Evolutionary conservation across 2,797 vertebrate genomes (phyloP), one percentile per base, ranked within the genome.

Genomic region (Ctenopoma multispine): DNA sequence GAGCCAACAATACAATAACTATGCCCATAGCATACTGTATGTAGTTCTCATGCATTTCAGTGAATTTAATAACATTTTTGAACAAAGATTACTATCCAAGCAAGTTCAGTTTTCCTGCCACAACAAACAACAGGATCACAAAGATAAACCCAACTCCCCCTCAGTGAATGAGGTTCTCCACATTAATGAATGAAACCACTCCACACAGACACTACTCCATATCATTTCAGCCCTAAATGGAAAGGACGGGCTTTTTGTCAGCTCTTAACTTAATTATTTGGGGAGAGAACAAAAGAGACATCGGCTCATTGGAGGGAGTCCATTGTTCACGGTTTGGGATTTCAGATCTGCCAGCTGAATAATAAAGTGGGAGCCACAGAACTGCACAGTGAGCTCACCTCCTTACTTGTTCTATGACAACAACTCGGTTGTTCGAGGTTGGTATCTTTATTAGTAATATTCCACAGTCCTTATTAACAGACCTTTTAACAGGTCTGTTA

Each of bases 181-280:
- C 48, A 15, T 74, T 60, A 76, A 84, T 69, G 80, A 79, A 79
- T 71, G 66, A 67, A 83, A 41, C 36, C 9, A 57, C 63, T 80
- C 43, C 31, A 34, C 29, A 17, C 29, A 47, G 61, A 81, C 60
- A 59, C 55, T 0, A 31, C 69, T 72, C 55, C 58, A 54, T 71
- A 48, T 12, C 76, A 80, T 53, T 71, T 65, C 53, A 40, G 62
- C 27, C 46, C 49, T 43, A 57, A 48, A 66, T 71, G 79, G 80
- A 69, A 51, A 10, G 67, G 74, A 63, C 64, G 13, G 41, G 84
- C 75, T 89, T 85, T 85, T 81, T 83, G 79, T 69, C 66, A 10
- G 61, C 82, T 85, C 63, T 87, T 69, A 82, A 76, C 65, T 82
- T 89, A 70, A 83, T 87, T 88, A 83, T 90, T 83, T 80, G 65